Conservation (phyloP, 64 coral and sea anemone genomes). For the Astreopora myriophthalma region DNA sequence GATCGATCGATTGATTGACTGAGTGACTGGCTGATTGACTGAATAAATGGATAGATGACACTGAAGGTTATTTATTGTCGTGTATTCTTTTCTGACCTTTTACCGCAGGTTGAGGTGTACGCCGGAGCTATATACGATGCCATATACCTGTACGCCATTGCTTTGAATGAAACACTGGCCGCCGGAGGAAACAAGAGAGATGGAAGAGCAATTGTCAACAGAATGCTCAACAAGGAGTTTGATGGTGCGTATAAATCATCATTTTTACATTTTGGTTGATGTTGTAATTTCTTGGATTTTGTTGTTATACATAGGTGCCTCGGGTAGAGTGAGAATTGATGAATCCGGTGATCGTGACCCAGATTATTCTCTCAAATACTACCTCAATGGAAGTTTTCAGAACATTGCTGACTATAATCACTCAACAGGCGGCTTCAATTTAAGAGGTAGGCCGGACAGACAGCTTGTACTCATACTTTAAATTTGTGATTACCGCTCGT, state of each 20-base stretch:
- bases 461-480: not conserved
- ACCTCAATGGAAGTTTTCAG: slow-evolving; percentile 89
- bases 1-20: too few relatives aligned
- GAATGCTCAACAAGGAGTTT: slow-evolving; percentile 66
- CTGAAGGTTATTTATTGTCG: too few relatives aligned
- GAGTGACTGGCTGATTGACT: too few relatives aligned
- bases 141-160: slow-evolving; percentile 61
- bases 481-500: too few relatives aligned
- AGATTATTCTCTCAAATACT: slow-evolving; percentile 87
- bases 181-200: slow-evolving; percentile 53
- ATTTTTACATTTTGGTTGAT: not conserved
- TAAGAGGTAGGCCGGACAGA: slow-evolving; percentile 68
- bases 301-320: slow-evolving; percentile 48
- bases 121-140: slow-evolving; percentile 74
- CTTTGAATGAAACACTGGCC: slow-evolving; percentile 53
- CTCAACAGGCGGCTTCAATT: slow-evolving; percentile 69
- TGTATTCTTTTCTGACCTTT: not conserved
- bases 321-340: slow-evolving; percentile 73
- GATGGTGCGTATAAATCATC: slow-evolving; percentile 60
- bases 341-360: slow-evolving; percentile 75
- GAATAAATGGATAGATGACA: too few relatives aligned
- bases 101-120: slow-evolving; percentile 48
- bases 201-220: slow-evolving; percentile 20
- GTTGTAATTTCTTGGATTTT: not conserved
- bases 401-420: slow-evolving; percentile 89